Percentiles rank a stretch among this genome's conserved stretches.
phyloP scores from a whole-genome alignment of 2,113 vertebrate genomes.

The Hiodon tergisus region DNA sequence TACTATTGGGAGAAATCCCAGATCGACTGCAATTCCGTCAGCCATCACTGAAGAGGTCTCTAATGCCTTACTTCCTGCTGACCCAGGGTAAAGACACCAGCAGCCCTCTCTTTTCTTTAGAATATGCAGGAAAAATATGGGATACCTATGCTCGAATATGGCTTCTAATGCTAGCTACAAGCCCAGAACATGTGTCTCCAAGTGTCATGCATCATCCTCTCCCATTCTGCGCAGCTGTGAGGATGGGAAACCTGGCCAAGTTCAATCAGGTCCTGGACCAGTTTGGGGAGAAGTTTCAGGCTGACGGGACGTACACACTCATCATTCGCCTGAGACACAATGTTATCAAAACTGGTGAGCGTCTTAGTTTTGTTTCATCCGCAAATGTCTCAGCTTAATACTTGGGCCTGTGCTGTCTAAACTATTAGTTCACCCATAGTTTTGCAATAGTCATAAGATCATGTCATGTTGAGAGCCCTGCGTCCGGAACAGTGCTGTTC shows the following conservation, averaged over 20 bases:
- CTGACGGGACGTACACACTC: constrained; percentile 92
- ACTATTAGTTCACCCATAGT: no score
- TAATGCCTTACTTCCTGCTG: constrained; percentile 97
- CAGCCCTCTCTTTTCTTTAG: no score
- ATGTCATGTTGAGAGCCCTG: no score
- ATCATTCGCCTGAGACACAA: constrained; percentile 97
- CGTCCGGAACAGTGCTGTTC: no score
- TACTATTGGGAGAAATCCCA: constrained; percentile 91
- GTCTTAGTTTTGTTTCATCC: neutral
- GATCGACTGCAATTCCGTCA: constrained; percentile 96
- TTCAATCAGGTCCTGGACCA: constrained; percentile 94
- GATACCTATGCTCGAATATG: no score
- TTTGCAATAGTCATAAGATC: no score
- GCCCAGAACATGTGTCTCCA: neutral
- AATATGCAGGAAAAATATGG: no score
- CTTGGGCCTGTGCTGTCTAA: no score
- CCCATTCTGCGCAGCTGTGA: constrained; percentile 69
- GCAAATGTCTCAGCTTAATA: neutral
- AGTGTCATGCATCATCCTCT: neutral
- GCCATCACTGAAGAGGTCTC: constrained; percentile 88
- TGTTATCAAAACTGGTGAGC: constrained; percentile 93
- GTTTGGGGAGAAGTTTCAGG: constrained; percentile 96
- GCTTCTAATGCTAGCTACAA: neutral
- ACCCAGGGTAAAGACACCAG: constrained; percentile 95
- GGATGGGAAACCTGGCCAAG: constrained; percentile 90